A percentile compares a stretch with the other conserved stretches of the same genome.
phyloP scores from a whole-genome alignment of 2,888 invertebrate genomes.

The Chrysotoxum bicinctum region DNA sequence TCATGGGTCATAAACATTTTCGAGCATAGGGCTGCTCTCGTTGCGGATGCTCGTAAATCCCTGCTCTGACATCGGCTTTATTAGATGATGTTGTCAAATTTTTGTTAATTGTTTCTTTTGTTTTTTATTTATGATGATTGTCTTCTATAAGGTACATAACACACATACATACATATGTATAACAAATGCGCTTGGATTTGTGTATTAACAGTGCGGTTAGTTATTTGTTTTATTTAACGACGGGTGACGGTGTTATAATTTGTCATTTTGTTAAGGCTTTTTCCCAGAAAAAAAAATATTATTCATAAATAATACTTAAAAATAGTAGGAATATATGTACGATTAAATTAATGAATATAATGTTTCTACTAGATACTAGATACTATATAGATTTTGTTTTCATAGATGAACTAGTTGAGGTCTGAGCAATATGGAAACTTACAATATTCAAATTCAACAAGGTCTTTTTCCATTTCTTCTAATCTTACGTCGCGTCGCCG shows the following conservation, averaged over 20 bases:
- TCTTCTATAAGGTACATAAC: neutral
- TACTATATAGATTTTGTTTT: too few relatives aligned
- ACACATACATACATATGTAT: too few relatives aligned
- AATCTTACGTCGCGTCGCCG: too few relatives aligned
- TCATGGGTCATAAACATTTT: constrained; percentile 71
- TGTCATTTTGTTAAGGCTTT: constrained; percentile 39
- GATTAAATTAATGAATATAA: too few relatives aligned
- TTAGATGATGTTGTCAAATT: constrained; percentile 72
- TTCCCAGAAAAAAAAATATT: neutral
- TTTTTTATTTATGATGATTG: constrained; percentile 65
- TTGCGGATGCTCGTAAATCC: constrained; percentile 70
- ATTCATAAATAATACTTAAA: neutral
- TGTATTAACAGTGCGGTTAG: constrained; percentile 64
- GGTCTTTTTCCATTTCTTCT: too few relatives aligned
- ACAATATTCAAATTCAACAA: too few relatives aligned
- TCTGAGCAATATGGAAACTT: too few relatives aligned
- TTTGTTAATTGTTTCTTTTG: constrained; percentile 69
- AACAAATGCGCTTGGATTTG: constrained; percentile 23
- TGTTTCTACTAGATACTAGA: too few relatives aligned
- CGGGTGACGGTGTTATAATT: constrained; percentile 67
- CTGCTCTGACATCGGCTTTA: constrained; percentile 67
- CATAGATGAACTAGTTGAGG: too few relatives aligned
- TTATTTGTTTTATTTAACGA: constrained; percentile 68
- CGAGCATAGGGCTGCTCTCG: constrained; percentile 58
- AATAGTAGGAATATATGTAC: neutral